phyloP scores from a whole-genome alignment of 2,888 invertebrate genomes.

The Lomographa bimaculata region DNA sequence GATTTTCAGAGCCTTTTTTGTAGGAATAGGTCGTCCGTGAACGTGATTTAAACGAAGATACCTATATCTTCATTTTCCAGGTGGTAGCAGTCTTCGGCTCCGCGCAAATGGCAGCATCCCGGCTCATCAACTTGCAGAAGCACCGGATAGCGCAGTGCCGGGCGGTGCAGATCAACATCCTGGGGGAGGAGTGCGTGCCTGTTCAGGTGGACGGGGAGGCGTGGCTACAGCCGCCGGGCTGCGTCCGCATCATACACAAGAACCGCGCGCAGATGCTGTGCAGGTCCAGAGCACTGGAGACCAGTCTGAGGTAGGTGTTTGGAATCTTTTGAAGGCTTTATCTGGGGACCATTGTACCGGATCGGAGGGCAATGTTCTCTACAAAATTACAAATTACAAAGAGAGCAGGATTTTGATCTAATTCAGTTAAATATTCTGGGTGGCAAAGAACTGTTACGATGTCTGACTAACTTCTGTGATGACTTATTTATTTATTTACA shows the following conservation, averaged over 20 bases:
- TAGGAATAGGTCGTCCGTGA: no score
- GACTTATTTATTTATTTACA: no score
- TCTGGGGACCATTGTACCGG: no score
- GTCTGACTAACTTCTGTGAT: no score
- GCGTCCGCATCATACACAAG: constrained; percentile 97
- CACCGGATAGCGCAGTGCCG: constrained; percentile 99
- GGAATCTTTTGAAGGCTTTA: no score
- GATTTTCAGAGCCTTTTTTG: no score
- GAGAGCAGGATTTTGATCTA: no score
- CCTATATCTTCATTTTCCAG: constrained; percentile 37
- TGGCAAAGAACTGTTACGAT: no score
- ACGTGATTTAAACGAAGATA: background rate
- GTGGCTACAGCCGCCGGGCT: constrained; percentile 98
- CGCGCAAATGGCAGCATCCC: constrained; percentile 98
- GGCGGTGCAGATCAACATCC: constrained; percentile 97
- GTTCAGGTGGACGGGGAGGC: constrained; percentile 98
- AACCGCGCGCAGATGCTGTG: constrained; percentile 98
- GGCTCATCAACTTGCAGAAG: constrained; percentile 97
- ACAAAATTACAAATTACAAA: no score
- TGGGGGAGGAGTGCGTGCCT: constrained; percentile 96
- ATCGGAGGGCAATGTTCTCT: no score
- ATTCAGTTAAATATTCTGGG: no score
- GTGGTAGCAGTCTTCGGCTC: constrained; percentile 97
- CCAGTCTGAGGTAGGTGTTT: constrained; percentile 88
- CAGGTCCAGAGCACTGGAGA: constrained; percentile 94